These are phyloP conservation scores for Dendrocincla tyrannina DNA, from an alignment of 2,797 vertebrate genomes.

Conservation along the genomic window DNA sequence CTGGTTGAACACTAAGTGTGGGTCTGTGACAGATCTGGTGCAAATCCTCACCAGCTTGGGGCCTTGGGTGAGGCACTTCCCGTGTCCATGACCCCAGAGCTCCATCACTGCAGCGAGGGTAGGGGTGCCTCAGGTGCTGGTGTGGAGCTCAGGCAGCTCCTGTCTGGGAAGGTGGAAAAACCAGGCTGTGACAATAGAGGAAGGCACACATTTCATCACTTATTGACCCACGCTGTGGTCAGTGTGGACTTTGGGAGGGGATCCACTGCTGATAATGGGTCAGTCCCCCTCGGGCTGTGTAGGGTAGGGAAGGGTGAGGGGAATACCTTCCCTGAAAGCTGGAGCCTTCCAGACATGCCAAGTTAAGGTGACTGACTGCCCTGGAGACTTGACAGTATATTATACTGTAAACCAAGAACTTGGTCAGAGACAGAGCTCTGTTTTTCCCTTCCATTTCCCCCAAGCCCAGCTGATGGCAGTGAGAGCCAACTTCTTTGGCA, in stretches of 20 bases:
- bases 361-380: neutral
- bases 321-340: neutral
- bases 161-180: neutral
- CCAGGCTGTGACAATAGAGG: neutral
- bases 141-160: neutral
- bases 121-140: neutral
- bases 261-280: neutral
- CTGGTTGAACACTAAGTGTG: neutral
- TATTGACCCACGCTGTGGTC: neutral
- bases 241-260: neutral
- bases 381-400: neutral
- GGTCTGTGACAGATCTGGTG: neutral
- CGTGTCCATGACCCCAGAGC: rapidly evolving
- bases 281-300: neutral
- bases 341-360: neutral
- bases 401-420: neutral
- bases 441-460: neutral
- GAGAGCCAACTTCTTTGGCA: neutral
- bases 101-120: neutral
- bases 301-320: neutral
- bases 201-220: neutral
- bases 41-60: neutral
- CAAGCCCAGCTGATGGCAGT: neutral
- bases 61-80: neutral
- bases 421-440: neutral